Base-by-base conservation (phyloP, 2,113 vertebrate species). In the Tetrao urogallus region DNA sequence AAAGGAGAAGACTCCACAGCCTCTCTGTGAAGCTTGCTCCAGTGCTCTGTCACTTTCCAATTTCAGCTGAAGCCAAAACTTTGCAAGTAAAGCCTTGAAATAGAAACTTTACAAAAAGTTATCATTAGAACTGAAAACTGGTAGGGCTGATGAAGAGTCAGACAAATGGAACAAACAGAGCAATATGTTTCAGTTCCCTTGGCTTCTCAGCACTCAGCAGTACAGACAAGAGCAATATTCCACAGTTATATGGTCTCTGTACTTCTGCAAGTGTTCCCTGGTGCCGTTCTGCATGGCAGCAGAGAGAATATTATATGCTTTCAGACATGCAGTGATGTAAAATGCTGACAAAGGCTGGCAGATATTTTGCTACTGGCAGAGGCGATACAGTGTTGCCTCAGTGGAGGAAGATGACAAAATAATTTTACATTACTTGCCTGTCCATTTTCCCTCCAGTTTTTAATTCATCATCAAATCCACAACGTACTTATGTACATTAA, bases 401-500 rank as follows among this genome's bases (percentile, higher is more conserved):
- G 73, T 10, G 27, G 75, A 92, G 54, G 45, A 77, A 89, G 66
- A 80, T 38, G 56, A 70, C 92, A 85, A 93, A 70, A 85, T 72
- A 74, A 72, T 45, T 95, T 91, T 90, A 66, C 58, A 82, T 50
- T 63, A 93, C 36, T 36, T 69, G 84, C 81, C 48, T 87, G 73
- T 56, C 54, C 45, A 64, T 82, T 77, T 85, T 80, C 65, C 71
- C 50, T 77, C 42, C 30, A 73, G 50, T 56, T 89, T 74, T 52
- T 77, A 88, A 91, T 74, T 80, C 61, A 88, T 75, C 70, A 77
- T 74, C 42, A 89, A 85, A 77, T 76, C 67, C 88, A 86, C 38
- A 76, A 77, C 57, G 82, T 63, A 82, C 47, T n/a, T n/a, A n/a
- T n/a, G n/a, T n/a, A n/a, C 82, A 56, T 83, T 92, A 91, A 91